phyloP scores from a whole-genome alignment of 2,797 vertebrate species.

The Columba guinea region DNA sequence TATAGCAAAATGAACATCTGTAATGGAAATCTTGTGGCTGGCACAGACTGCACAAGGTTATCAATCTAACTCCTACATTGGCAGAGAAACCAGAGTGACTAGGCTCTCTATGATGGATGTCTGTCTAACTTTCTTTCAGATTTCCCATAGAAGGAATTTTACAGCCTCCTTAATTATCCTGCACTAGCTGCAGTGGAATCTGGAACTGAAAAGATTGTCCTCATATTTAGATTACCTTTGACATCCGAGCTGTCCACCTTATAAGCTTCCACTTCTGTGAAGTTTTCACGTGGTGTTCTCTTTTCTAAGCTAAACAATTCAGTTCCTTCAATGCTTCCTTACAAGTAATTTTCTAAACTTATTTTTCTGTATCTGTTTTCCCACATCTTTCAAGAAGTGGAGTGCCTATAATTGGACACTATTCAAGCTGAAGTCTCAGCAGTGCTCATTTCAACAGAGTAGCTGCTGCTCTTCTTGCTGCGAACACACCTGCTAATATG shows the following conservation, averaged over 20 bases:
- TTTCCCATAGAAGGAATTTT: slow-evolving; percentile 44
- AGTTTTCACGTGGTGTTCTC: slow-evolving; percentile 4
- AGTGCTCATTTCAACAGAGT: not conserved
- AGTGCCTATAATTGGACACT: not conserved
- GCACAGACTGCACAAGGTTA: not conserved
- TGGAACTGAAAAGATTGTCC: slow-evolving; percentile 32
- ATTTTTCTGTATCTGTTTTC: slow-evolving; percentile 16
- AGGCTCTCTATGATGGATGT: not conserved
- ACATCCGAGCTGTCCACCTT: slow-evolving; percentile 33
- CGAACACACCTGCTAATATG: not conserved
- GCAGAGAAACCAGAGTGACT: slow-evolving; percentile 11
- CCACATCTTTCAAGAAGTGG: not conserved
- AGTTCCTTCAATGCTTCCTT: slow-evolving; percentile 12
- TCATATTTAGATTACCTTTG: slow-evolving; percentile 48
- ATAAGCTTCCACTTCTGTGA: slow-evolving; percentile 19
- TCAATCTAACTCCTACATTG: not conserved
- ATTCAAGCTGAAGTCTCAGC: not conserved
- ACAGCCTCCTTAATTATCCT: slow-evolving; percentile 22
- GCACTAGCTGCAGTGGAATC: slow-evolving; percentile 17
- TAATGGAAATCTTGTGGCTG: slow-evolving; percentile 11
- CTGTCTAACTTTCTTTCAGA: slow-evolving; percentile 35
- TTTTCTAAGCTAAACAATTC: slow-evolving; percentile 48
- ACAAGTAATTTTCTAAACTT: slow-evolving; percentile 25
- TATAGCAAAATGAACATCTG: not conserved
- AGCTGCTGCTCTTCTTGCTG: not conserved